Conservation (phyloP, 2,797 vertebrate genomes). For the Anisognathus igniventris region DNA sequence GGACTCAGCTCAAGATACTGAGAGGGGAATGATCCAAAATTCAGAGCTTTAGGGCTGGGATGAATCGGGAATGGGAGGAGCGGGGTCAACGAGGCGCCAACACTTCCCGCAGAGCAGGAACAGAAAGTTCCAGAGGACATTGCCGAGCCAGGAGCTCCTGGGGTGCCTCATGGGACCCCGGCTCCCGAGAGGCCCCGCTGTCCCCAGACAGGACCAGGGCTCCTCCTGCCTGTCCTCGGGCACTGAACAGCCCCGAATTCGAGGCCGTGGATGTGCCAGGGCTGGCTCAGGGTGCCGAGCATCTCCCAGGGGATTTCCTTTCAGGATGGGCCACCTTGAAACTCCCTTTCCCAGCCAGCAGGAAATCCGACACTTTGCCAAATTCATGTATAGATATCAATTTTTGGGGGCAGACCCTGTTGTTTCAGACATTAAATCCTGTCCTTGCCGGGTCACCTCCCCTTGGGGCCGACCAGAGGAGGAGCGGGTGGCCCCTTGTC, state of each 20-base stretch:
- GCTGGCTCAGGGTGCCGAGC: fast-evolving
- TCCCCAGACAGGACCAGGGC: not conserved
- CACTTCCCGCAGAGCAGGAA: not conserved
- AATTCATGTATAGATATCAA: fast-evolving
- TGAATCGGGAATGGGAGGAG: fast-evolving
- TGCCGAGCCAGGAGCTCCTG: fast-evolving
- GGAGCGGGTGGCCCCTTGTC: fast-evolving
- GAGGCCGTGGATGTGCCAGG: fast-evolving
- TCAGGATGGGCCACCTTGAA: not conserved
- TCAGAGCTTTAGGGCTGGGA: fast-evolving
- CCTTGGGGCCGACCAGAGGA: fast-evolving
- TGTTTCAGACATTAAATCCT: not conserved
- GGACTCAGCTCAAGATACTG: not conserved
- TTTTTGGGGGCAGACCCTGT: not conserved
- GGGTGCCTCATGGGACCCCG: not conserved
- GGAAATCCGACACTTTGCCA: fast-evolving
- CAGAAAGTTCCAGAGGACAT: not conserved
- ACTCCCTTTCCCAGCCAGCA: not conserved
- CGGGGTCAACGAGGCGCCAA: fast-evolving
- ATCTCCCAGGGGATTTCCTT: not conserved
- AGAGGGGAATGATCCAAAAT: not conserved
- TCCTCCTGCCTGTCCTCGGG: not conserved
- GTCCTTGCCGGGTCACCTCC: not conserved
- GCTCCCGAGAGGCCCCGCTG: fast-evolving
- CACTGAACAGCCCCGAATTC: fast-evolving